Evolutionary conservation across 2,888 invertebrate genomes (phyloP).

Genomic region (Caenorhabditis macrosperma): DNA sequence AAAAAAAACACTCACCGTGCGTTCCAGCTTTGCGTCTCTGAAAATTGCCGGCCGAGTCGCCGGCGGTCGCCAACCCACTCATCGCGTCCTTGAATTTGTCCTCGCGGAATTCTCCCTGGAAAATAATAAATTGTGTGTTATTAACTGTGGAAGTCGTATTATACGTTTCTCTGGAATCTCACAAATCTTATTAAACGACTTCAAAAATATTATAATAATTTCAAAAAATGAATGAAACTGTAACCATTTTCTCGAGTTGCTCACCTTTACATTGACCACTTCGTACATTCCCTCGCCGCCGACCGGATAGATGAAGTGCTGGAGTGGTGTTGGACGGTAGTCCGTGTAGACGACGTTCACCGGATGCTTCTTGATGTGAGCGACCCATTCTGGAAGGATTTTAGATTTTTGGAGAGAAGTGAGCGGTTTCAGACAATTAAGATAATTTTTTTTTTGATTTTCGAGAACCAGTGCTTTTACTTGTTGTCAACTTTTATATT

Average conservation of each 20-base stretch:
- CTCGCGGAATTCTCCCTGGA: constrained; percentile 92
- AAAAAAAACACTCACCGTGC: not conserved
- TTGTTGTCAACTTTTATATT: too few relatives aligned
- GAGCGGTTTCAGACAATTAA: not conserved
- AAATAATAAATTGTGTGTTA: not conserved
- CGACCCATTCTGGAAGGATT: constrained; percentile 78
- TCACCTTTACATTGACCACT: constrained; percentile 83
- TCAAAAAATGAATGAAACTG: not conserved
- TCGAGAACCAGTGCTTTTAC: too few relatives aligned
- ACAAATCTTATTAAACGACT: too few relatives aligned
- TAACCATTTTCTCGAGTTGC: too few relatives aligned
- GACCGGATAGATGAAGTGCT: constrained; percentile 97
- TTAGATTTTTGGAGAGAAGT: not conserved
- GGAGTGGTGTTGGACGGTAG: constrained; percentile 95
- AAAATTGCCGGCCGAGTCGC: constrained; percentile 87
- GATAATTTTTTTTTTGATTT: too few relatives aligned
- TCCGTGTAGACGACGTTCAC: constrained; percentile 99
- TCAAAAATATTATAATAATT: too few relatives aligned
- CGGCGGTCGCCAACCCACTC: constrained; percentile 86
- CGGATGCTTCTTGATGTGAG: constrained; percentile 84
- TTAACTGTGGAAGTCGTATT: too few relatives aligned
- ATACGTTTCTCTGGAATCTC: too few relatives aligned
- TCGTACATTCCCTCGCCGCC: constrained; percentile 95
- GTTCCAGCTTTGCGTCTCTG: constrained; percentile 79
- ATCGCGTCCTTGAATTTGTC: constrained; percentile 98